Base-by-base conservation (phyloP, 1,140 invertebrate species). In the Papilio xuthus region DNA sequence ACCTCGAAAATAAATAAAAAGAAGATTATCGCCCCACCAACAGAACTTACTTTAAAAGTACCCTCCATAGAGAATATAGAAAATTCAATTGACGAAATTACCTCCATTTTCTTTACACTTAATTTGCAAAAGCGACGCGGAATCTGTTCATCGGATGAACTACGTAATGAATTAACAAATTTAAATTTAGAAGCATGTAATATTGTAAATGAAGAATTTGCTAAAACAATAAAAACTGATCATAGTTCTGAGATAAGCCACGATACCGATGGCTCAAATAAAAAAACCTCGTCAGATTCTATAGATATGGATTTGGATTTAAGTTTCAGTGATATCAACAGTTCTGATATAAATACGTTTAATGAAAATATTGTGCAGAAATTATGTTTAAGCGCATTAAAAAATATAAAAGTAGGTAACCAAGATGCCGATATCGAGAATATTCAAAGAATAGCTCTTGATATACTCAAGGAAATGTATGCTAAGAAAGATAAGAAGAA, bases 301-400 rank as follows among this genome's bases (percentile, higher is more conserved):
- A 93, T 94, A 42, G 93, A 94, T 80, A 92, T 94, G 87, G 94
- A 94, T 85, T 85, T 94, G 81, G 94, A 94, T 88, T 88, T 94
- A 82, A 94, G 93, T 84, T 94, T 94, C 78, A 94, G 93, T 85
- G 94, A 94, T 85, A 94, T 94, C n/a, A 94, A 94, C 80, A 94
- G 94, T 85, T 94, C 93, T 18, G 93, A 94, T 82, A 94, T 94
- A 75, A 94, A 94, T 81, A 94, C 93, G 32, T 94, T 94, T 80
- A 94, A 94, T 84, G 94, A 94, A 88, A 94, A 94, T 82, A 94
- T 94, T 80, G 94, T 94, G 6, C 94, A 94, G 83, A 94, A 94
- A 82, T 82, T 94, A 71, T 94, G 94, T 82, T 84, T 94, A 77
- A 94, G 94, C 82, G 93, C 94, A 26, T 85, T 94, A 63, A 94